phyloP scores from a whole-genome alignment of 2,888 invertebrate species.

The Xanthia icteritia region DNA sequence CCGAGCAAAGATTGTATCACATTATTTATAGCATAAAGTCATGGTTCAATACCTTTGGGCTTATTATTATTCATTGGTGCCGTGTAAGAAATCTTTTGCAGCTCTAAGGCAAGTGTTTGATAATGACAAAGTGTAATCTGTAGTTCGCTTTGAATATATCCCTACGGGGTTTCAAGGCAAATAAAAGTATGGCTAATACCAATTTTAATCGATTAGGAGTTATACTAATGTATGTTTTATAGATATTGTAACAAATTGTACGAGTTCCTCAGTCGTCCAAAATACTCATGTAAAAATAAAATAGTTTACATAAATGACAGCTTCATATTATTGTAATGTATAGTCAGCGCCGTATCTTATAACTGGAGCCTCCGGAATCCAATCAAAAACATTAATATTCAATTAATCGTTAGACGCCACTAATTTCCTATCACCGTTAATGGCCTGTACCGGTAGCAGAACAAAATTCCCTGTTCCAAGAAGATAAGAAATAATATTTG shows the following conservation, averaged over 20 bases:
- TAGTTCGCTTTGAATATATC: slow-evolving; percentile 50
- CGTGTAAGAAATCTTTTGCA: slow-evolving; percentile 73
- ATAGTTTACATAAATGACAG: slow-evolving; percentile 39
- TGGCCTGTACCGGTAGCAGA: slow-evolving; percentile 63
- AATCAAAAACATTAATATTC: slow-evolving; percentile 61
- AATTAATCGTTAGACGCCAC: slow-evolving; percentile 60
- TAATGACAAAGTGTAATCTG: slow-evolving; percentile 67
- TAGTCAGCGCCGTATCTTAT: slow-evolving; percentile 27
- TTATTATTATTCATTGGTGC: slow-evolving; percentile 82
- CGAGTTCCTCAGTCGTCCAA: neutral
- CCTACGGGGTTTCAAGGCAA: slow-evolving; percentile 37
- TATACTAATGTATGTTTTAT: slow-evolving; percentile 17
- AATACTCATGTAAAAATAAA: slow-evolving; percentile 15
- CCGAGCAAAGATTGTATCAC: slow-evolving; percentile 80
- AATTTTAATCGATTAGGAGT: slow-evolving; percentile 48
- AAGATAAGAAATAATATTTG: slow-evolving; percentile 64
- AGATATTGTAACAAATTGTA: slow-evolving; percentile 26
- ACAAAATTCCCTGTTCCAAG: slow-evolving; percentile 54
- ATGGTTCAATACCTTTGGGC: slow-evolving; percentile 81
- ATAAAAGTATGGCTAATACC: slow-evolving; percentile 44
- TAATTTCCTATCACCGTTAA: slow-evolving; percentile 66
- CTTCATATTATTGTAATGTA: slow-evolving; percentile 43
- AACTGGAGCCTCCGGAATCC: slow-evolving; percentile 54
- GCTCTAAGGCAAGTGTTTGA: slow-evolving; percentile 64
- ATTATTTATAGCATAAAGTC: slow-evolving; percentile 83